A percentile compares a stretch with the other conserved stretches of the same genome.
Evolutionary conservation across 2,113 vertebrate species (phyloP).

Genomic region (Nothocercus nigrocapillus): DNA sequence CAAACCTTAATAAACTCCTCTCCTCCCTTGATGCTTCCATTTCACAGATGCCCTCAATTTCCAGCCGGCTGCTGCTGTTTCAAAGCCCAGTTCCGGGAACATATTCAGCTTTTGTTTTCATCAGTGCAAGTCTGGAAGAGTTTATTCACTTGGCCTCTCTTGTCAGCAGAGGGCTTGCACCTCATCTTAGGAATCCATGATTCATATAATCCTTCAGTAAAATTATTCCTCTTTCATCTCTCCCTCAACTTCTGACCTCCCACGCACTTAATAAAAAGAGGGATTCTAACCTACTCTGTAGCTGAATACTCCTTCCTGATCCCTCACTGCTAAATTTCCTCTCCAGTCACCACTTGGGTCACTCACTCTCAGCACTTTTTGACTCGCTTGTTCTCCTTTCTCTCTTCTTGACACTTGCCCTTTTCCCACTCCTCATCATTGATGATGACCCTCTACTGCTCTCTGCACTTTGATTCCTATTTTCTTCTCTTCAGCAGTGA

Average conservation of each 20-base stretch:
- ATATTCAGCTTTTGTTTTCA: background rate
- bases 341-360: background rate
- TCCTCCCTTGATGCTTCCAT: background rate
- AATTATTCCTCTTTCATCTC: background rate
- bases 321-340: background rate
- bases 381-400: background rate
- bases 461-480: background rate
- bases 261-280: background rate
- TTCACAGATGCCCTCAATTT: background rate
- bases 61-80: background rate
- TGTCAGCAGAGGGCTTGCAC: background rate
- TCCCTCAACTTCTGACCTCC: background rate
- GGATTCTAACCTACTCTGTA: background rate
- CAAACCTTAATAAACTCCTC: background rate
- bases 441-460: background rate
- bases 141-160: background rate
- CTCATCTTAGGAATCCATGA: background rate
- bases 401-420: background rate
- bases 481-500: background rate
- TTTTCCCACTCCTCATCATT: background rate
- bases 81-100: background rate
- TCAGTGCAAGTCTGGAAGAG: background rate
- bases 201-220: background rate
- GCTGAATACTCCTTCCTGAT: background rate
- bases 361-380: background rate